phyloP scores from a whole-genome alignment of 2,113 vertebrate species.

The Oplegnathus fasciatus region DNA sequence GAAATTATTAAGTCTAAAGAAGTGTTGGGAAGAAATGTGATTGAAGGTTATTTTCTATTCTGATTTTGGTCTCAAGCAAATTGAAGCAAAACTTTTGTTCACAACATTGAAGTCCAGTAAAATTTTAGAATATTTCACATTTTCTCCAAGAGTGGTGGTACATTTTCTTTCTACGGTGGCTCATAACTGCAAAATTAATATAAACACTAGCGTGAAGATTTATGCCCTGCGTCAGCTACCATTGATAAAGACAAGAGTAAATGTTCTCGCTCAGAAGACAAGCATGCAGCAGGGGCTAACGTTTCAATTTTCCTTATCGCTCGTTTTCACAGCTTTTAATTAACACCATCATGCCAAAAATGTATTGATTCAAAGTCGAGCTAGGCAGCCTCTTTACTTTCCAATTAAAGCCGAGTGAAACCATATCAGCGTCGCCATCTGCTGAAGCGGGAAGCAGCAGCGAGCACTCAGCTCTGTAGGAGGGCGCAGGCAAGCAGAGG shows the following conservation, averaged over 20 bases:
- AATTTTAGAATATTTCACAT: neutral
- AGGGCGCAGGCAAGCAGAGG: constrained; percentile 6
- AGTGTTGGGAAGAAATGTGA: neutral
- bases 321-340: constrained; percentile 71
- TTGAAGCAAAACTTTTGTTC: neutral
- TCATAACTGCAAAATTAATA: neutral
- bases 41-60: neutral
- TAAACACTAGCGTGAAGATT: neutral
- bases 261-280: constrained; percentile 33
- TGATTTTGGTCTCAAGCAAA: neutral
- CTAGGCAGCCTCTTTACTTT: constrained; percentile 55
- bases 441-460: constrained; percentile 53
- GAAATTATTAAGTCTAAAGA: neutral
- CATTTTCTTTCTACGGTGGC: neutral
- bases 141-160: neutral
- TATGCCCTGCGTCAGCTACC: constrained; percentile 1
- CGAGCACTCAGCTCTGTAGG: constrained; percentile 21
- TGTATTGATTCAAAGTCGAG: constrained; percentile 64
- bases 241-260: constrained; percentile 3
- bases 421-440: constrained; percentile 74
- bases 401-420: constrained; percentile 72
- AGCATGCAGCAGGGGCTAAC: constrained; percentile 29
- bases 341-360: constrained; percentile 67
- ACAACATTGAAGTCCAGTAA: neutral
- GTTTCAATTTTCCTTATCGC: constrained; percentile 68